phyloP scores from a whole-genome alignment of 2,113 vertebrate genomes.

The Crotalus tigris region DNA sequence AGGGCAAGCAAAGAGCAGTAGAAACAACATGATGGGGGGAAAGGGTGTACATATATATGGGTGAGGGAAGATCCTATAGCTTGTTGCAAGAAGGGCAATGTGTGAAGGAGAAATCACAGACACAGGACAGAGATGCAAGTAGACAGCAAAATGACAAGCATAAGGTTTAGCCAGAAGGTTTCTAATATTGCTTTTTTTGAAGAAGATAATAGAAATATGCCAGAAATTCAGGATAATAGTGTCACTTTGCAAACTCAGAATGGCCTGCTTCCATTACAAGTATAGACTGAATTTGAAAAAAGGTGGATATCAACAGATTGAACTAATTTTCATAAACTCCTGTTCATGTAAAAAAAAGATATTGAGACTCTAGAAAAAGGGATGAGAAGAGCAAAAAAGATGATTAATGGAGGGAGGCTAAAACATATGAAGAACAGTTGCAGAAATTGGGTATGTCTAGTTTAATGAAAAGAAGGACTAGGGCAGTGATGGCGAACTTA shows the following conservation, averaged over 20 bases:
- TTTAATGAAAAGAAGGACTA: too few species aligned
- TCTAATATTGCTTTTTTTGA: slow-evolving; percentile 8
- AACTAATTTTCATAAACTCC: neutral
- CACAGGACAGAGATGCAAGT: slow-evolving; percentile 48
- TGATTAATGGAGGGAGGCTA: neutral
- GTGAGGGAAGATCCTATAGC: slow-evolving; percentile 16
- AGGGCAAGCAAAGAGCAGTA: slow-evolving; percentile 60
- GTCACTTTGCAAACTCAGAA: neutral
- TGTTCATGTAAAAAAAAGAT: neutral
- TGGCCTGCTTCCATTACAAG: neutral
- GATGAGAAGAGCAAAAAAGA: neutral
- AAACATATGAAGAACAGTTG: neutral
- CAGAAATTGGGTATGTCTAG: too few species aligned
- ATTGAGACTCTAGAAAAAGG: neutral
- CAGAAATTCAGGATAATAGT: neutral
- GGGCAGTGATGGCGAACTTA: too few species aligned
- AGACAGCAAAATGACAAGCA: slow-evolving; percentile 51
- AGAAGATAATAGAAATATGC: neutral
- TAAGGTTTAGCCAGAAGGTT: slow-evolving; percentile 54
- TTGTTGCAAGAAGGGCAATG: slow-evolving; percentile 41
- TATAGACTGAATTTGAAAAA: neutral
- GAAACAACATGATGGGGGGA: slow-evolving; percentile 50
- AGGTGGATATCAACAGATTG: neutral
- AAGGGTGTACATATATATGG: neutral
- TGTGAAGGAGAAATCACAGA: slow-evolving; percentile 53